Percentiles rank a stretch among this genome's conserved stretches.
Evolutionary conservation across 2,113 vertebrate genomes (phyloP).

Genomic region (Thamnaconus septentrionalis): DNA sequence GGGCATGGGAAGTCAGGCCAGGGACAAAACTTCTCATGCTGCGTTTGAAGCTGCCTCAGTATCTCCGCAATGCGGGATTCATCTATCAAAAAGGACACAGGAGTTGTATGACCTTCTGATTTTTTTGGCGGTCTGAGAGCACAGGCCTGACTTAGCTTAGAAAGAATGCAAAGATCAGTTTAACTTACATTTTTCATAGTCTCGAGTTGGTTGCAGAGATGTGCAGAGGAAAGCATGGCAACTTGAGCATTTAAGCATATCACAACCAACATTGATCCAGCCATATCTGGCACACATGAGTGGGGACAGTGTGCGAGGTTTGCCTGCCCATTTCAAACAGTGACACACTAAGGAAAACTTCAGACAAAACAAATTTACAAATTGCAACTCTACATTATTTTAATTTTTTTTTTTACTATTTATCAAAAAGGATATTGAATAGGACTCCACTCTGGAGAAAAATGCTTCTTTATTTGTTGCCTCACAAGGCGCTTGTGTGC

Average conservation of each 20-base stretch:
- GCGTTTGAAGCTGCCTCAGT: slow-evolving; percentile 80
- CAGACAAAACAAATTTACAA: neutral
- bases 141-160: slow-evolving; percentile 6
- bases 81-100: slow-evolving; percentile 72
- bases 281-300: slow-evolving; percentile 88
- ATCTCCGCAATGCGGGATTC: slow-evolving; percentile 84
- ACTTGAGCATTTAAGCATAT: slow-evolving; percentile 91
- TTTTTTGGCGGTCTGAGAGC: slow-evolving; percentile 3
- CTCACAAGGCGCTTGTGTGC: slow-evolving; percentile 73
- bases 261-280: slow-evolving; percentile 87
- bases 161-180: neutral
- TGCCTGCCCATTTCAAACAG: slow-evolving; percentile 92
- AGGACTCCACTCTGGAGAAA: slow-evolving; percentile 89
- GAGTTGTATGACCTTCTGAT: neutral
- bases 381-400: too few species aligned
- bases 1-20: slow-evolving; percentile 96
- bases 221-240: slow-evolving; percentile 90
- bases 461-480: slow-evolving; percentile 90
- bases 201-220: slow-evolving; percentile 81
- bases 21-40: slow-evolving; percentile 95
- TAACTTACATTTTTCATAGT: slow-evolving; percentile 86
- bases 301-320: slow-evolving; percentile 84
- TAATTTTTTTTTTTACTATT: too few species aligned
- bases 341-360: slow-evolving; percentile 78
- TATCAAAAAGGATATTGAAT: slow-evolving; percentile 90